Percentiles rank a stretch among this genome's conserved stretches.
Conservation (phyloP, 2,888 invertebrate genomes). For the Synanthedon andrenaeformis region DNA sequence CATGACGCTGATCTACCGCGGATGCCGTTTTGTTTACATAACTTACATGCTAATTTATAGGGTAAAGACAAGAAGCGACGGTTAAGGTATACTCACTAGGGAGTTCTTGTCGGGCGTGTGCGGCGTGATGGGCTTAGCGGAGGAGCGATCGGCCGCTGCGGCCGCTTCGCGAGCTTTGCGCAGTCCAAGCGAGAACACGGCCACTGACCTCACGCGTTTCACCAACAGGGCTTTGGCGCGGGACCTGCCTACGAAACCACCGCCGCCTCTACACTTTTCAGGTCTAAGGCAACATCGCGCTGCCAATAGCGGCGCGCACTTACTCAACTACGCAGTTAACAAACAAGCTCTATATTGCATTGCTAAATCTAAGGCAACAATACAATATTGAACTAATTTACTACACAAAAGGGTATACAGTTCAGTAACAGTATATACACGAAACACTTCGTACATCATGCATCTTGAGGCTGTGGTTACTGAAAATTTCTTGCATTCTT, state of each 20-base stretch:
- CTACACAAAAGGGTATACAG: no score
- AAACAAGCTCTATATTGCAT: no score
- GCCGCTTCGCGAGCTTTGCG: slow-evolving; percentile 84
- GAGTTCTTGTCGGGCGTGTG: slow-evolving; percentile 17
- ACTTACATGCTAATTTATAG: no score
- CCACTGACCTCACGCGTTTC: slow-evolving; percentile 86
- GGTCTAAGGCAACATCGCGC: slow-evolving; percentile 22
- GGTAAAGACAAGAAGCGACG: neutral
- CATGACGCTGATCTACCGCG: no score
- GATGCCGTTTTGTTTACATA: no score
- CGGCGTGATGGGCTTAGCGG: slow-evolving; percentile 14
- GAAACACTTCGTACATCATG: no score
- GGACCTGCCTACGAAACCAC: slow-evolving; percentile 62
- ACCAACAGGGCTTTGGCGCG: slow-evolving; percentile 77
- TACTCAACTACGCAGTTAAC: no score
- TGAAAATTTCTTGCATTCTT: no score
- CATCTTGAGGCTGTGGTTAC: no score
- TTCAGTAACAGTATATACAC: no score
- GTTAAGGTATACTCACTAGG: neutral
- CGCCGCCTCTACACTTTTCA: slow-evolving; percentile 9
- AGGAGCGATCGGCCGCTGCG: slow-evolving; percentile 62
- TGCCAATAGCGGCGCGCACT: no score
- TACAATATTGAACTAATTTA: neutral
- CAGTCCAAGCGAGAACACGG: slow-evolving; percentile 85
- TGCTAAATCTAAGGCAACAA: neutral